Conservation (phyloP, 2,797 vertebrate genomes). For the Coreius guichenoti region DNA sequence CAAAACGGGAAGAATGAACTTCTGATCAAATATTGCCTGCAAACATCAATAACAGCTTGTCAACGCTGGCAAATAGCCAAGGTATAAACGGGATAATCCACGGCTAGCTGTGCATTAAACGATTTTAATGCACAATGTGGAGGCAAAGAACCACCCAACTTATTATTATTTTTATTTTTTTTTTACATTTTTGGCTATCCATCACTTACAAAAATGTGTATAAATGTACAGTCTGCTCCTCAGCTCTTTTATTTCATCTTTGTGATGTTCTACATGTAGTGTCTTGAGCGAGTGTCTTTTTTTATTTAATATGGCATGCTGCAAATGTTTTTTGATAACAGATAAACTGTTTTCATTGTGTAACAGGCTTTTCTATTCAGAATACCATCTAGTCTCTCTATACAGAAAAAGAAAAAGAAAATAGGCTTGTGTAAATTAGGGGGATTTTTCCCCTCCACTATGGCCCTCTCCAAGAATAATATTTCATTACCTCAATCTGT, state of each 20-base stretch:
- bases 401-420: slow-evolving; percentile 49
- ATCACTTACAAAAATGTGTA: not conserved
- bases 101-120: too few relatives aligned
- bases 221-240: not conserved
- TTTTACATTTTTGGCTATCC: not conserved
- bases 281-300: not conserved
- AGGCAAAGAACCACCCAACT: not conserved
- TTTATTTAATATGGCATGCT: slow-evolving; percentile 25
- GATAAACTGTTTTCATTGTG: slow-evolving; percentile 20
- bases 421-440: slow-evolving; percentile 26
- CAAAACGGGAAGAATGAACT: too few relatives aligned
- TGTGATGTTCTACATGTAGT: slow-evolving; percentile 1
- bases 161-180: not conserved
- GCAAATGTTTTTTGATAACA: slow-evolving; percentile 18
- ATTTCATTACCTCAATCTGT: slow-evolving; percentile 42
- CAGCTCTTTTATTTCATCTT: slow-evolving; percentile 8
- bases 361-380: slow-evolving; percentile 45
- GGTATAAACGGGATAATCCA: too few relatives aligned
- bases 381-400: slow-evolving; percentile 51
- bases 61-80: too few relatives aligned
- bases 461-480: slow-evolving; percentile 65
- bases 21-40: too few relatives aligned
- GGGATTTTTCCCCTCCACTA: slow-evolving; percentile 49
- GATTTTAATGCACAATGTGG: too few relatives aligned
- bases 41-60: too few relatives aligned